These are phyloP conservation scores for Sorex fumeus DNA, from an alignment of 2,113 vertebrate genomes.

Conservation along the genomic window DNA sequence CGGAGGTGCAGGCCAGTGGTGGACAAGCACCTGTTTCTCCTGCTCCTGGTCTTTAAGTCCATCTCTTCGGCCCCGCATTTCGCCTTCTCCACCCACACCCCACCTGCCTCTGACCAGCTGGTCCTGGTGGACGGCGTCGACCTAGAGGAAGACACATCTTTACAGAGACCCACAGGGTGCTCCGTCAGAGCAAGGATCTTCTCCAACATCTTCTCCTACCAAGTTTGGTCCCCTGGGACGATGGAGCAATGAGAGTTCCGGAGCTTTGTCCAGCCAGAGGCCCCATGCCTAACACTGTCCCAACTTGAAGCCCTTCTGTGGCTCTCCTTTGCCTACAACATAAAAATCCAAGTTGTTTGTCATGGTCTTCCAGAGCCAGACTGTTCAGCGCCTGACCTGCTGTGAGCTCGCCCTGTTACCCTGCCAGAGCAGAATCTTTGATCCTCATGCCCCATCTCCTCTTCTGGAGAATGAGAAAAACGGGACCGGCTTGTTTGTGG, in stretches of 20 bases:
- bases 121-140: neutral
- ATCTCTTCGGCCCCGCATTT: neutral
- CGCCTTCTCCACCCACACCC: conserved; percentile 41
- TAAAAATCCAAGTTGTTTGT: conserved; percentile 29
- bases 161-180: neutral
- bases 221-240: conserved; percentile 27
- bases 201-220: neutral
- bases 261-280: neutral
- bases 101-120: neutral
- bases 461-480: conserved; percentile 50
- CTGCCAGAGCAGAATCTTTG: neutral
- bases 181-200: neutral
- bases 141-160: conserved; percentile 24
- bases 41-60: conserved; percentile 53
- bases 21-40: neutral
- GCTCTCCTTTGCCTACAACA: conserved; percentile 20
- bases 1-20: neutral
- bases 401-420: neutral
- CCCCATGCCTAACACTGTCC: neutral
- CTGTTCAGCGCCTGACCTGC: conserved; percentile 8
- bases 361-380: conserved; percentile 9
- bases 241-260: neutral
- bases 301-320: conserved; percentile 38
- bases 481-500: neutral
- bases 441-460: neutral